phyloP scores from a whole-genome alignment of 2,113 vertebrate species.

The Holacanthus passer region DNA sequence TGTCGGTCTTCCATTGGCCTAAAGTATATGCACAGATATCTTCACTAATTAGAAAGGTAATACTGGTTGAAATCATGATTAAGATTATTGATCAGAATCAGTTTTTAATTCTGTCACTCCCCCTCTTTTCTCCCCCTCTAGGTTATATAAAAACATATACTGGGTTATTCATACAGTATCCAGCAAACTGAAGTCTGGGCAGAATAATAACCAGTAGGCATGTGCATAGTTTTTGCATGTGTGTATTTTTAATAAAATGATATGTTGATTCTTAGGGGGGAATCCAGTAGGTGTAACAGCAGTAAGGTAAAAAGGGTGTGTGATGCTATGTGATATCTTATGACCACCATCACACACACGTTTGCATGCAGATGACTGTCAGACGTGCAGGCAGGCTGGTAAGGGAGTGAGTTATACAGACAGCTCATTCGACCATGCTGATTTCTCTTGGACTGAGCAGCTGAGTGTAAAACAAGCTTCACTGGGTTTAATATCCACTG shows the following conservation, averaged over 20 bases:
- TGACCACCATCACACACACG: neutral
- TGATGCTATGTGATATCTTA: neutral
- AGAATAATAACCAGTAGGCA: neutral
- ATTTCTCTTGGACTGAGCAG: neutral
- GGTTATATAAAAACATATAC: neutral
- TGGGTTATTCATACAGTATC: neutral
- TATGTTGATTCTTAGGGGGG: neutral
- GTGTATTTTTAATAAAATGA: neutral
- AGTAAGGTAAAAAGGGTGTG: neutral
- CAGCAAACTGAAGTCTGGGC: neutral
- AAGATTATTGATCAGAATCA: neutral
- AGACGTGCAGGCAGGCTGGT: neutral
- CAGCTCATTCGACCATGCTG: neutral
- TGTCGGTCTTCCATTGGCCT: neutral
- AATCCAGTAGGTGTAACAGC: neutral
- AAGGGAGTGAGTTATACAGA: neutral
- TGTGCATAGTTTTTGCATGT: neutral
- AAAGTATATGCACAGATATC: neutral
- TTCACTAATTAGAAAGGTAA: neutral
- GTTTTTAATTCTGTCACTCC: neutral
- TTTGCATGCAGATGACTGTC: neutral
- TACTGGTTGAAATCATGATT: neutral
- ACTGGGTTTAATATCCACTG: neutral
- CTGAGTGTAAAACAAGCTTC: neutral
- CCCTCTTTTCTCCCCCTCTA: too few relatives aligned